Base-by-base conservation (phyloP, 1,140 invertebrate species). In the Drosophila littoralis region DNA sequence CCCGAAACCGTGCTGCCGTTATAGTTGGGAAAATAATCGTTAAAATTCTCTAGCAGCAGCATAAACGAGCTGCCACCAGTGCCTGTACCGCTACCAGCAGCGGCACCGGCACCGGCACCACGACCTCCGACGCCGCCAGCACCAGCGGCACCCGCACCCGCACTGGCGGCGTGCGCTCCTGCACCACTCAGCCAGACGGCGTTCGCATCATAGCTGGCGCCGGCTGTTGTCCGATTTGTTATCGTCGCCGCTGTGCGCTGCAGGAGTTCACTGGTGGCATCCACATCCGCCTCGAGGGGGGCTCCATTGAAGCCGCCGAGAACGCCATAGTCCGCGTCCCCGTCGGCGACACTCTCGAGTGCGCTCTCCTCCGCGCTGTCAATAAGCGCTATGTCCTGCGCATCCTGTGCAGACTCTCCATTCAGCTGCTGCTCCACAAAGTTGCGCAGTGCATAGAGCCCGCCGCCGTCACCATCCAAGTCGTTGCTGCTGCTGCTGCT, bases 21-120 rank as follows among this genome's bases (percentile, higher is more conserved):
- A 51, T 90, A 92, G 77, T 92, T 93, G 51, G 94, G 94, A 88
- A 94, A 94, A 79, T 94, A 94, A 88, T 94, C 94, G 84, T 94
- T 94, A 84, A 94, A 94, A 81, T 94, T 94, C 71, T 94, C 94
- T 0, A 94, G 92, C 52, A 94, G 81, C 92, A 93, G 93, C 93
- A 94, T 93, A 57, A 94, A 93, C 36, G 91, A 92, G 78, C 93
- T 94, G 71, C 88, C 93, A 52, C 86, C 74, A 7, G 64, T 63
- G 5, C 48, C 57, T 1, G 61, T 43, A 6, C 65, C 58, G 22
- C 22, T 0, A 22, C 22, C 22, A 22, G 22, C 22, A 12, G 42
- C 58, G 6, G 33, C 48, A 5, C 60, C 75, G 15, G 45, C 63
- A 2, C 13, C 68, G 0, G 58, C 58, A 0, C 65, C 58, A 0